A percentile compares a stretch with the other conserved stretches of the same genome.
Evolutionary conservation across 2,797 vertebrate genomes (phyloP).

Genomic region (Fringilla coelebs): DNA sequence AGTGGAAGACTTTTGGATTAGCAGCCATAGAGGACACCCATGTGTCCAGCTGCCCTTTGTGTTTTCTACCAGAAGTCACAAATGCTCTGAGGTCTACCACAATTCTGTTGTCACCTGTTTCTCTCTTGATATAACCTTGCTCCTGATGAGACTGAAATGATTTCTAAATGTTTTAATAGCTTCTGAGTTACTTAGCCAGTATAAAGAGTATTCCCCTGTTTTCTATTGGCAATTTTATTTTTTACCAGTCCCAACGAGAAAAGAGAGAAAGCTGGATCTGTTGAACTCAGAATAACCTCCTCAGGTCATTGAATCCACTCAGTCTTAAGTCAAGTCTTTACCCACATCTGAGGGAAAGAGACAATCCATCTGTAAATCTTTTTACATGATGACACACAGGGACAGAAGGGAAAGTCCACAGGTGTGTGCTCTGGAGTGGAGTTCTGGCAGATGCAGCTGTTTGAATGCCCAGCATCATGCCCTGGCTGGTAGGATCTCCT

Average conservation of each 20-base stretch:
- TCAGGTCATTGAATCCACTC: background rate
- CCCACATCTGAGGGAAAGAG: background rate
- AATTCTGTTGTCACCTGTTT: background rate
- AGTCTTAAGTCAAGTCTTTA: background rate
- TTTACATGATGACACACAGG: background rate
- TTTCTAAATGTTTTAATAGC: background rate
- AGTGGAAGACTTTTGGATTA: conserved; percentile 7
- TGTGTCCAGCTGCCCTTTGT: background rate
- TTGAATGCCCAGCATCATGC: background rate
- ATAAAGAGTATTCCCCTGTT: background rate
- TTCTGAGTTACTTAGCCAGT: background rate
- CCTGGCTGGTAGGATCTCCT: background rate
- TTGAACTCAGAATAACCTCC: background rate
- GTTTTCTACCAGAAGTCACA: background rate
- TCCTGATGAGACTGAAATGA: background rate
- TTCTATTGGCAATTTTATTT: background rate
- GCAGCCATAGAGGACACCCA: background rate
- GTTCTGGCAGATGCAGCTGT: background rate
- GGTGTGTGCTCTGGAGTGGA: background rate
- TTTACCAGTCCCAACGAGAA: background rate
- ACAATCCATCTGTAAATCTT: background rate
- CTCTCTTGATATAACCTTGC: background rate
- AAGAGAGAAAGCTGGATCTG: background rate
- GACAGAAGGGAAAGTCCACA: background rate
- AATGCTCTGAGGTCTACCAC: background rate